phyloP scores from a whole-genome alignment of 1,140 invertebrate species.

The Caenorhabditis tropicalis region DNA sequence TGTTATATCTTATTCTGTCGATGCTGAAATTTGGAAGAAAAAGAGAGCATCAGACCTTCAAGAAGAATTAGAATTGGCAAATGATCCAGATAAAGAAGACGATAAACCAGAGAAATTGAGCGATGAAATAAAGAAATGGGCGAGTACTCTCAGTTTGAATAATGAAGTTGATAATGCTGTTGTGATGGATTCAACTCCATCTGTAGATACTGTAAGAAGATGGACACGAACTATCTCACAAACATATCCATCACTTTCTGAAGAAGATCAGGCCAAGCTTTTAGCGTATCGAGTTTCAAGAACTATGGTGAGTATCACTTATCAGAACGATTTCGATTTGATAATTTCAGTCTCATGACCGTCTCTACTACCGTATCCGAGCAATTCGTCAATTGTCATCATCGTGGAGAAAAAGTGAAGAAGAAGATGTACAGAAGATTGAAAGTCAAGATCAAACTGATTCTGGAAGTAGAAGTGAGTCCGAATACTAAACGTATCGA shows the following conservation, averaged over 20 bases:
- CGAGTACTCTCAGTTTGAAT: conserved; percentile 32
- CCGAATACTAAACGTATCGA: no score
- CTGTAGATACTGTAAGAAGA: neutral
- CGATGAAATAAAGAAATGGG: conserved; percentile 43
- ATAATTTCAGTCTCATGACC: conserved; percentile 41
- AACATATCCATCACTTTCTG: conserved; percentile 46
- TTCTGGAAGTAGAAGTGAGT: conserved; percentile 42
- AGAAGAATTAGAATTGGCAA: conserved; percentile 36
- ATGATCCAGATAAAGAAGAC: neutral
- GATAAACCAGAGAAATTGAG: conserved; percentile 28
- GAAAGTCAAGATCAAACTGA: neutral
- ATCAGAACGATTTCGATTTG: neutral
- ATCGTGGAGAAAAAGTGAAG: conserved; percentile 48
- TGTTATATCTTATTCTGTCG: conserved; percentile 73
- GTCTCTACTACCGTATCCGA: conserved; percentile 55
- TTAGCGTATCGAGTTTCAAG: conserved; percentile 46
- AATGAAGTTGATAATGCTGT: neutral
- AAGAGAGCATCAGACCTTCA: neutral
- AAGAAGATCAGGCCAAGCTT: conserved; percentile 52
- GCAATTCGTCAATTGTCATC: conserved; percentile 47
- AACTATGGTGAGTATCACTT: neutral
- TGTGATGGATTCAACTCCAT: neutral
- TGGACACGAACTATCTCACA: conserved; percentile 45
- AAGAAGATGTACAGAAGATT: conserved; percentile 35
- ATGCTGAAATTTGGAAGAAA: conserved; percentile 40